Conservation (phyloP, 2,113 vertebrate genomes). For the Crotalus tigris region DNA sequence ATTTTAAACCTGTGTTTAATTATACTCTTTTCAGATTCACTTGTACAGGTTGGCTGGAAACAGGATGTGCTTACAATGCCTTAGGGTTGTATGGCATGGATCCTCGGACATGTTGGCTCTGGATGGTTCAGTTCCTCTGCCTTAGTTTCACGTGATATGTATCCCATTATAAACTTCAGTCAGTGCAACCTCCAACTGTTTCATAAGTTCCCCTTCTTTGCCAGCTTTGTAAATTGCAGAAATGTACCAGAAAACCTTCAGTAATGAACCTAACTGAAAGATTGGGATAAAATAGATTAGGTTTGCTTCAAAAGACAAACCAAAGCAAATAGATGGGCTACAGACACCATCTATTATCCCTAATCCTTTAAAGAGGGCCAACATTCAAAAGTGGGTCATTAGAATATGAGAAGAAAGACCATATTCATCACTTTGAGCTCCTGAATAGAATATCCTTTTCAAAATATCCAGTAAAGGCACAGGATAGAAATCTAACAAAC, state of each 20-base stretch:
- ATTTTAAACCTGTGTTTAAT: background rate
- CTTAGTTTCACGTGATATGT: background rate
- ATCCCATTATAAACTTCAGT: background rate
- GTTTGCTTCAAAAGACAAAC: background rate
- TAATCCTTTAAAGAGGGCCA: background rate
- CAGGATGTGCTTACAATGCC: background rate
- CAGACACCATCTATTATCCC: background rate
- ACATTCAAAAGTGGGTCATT: background rate
- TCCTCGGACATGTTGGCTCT: no score
- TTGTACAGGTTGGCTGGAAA: background rate
- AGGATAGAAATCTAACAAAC: background rate
- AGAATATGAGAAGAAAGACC: background rate
- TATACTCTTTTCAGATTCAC: background rate
- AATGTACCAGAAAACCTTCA: background rate
- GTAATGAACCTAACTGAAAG: background rate
- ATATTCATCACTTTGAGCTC: background rate
- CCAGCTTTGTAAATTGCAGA: no score
- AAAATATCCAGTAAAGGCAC: background rate
- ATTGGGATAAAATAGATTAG: background rate
- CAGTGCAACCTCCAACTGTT: background rate
- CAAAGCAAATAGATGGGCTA: background rate
- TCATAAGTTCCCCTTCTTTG: background rate
- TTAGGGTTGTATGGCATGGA: no score
- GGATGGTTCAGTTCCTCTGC: background rate
- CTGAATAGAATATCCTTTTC: background rate